phyloP scores from a whole-genome alignment of 1,140 invertebrate genomes.

The Brachystomella parvula region DNA sequence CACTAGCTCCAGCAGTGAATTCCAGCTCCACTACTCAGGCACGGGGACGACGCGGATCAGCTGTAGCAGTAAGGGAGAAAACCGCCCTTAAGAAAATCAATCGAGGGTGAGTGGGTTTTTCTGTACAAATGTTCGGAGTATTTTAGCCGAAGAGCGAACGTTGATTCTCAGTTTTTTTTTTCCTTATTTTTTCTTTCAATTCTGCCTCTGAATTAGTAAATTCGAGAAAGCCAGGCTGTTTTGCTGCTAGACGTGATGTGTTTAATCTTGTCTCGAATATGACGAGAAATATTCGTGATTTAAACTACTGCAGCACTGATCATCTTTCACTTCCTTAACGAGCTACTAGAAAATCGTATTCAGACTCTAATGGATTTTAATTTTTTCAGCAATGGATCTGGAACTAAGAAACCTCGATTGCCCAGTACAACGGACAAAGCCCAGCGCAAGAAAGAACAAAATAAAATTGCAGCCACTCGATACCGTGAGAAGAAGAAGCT shows the following conservation, averaged over 20 bases:
- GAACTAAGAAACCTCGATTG: not conserved
- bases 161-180: too few species aligned
- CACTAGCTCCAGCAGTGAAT: too few species aligned
- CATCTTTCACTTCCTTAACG: not conserved
- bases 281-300: not conserved
- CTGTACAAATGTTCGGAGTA: too few species aligned
- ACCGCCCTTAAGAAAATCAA: too few species aligned
- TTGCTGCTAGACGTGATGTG: not conserved
- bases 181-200: too few species aligned
- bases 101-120: too few species aligned
- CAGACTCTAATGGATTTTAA: not conserved
- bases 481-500: conserved; percentile 85
- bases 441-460: conserved; percentile 81
- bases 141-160: too few species aligned
- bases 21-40: too few species aligned
- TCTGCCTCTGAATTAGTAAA: too few species aligned
- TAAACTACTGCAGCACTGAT: not conserved
- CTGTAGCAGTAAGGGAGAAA: not conserved
- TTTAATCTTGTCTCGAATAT: not conserved
- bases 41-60: too few species aligned
- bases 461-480: conserved; percentile 88
- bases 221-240: too few species aligned
- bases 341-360: not conserved
- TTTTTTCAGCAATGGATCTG: conserved; percentile 10
- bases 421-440: conserved; percentile 17